These are phyloP conservation scores for Aphelenchoides avenae DNA, from an alignment of 1,140 invertebrate genomes.

Conservation along the genomic window DNA sequence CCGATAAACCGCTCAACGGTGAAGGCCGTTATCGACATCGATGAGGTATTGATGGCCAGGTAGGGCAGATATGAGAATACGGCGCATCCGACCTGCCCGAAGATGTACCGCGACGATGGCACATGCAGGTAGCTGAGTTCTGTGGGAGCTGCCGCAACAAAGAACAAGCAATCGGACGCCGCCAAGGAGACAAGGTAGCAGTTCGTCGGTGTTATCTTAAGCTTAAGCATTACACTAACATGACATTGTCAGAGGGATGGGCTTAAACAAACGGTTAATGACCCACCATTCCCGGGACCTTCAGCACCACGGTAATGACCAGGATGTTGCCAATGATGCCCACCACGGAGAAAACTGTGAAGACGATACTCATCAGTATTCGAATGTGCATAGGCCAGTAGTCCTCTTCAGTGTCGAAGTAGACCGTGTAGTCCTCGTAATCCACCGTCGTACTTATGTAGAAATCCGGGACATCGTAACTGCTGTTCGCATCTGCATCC, in stretches of 20 bases:
- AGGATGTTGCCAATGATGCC: constrained; percentile 65
- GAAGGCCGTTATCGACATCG: constrained; percentile 69
- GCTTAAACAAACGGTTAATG: constrained; percentile 1
- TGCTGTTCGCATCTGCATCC: no score
- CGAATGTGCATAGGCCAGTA: constrained; percentile 32
- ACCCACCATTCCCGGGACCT: constrained; percentile 55
- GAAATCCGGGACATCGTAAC: no score
- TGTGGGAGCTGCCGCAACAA: constrained; percentile 66
- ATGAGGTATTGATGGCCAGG: constrained; percentile 66
- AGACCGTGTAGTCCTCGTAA: no score
- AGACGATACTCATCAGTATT: constrained; percentile 65
- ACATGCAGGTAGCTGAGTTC: constrained; percentile 67
- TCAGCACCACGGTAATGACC: constrained; percentile 60
- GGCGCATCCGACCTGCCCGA: constrained; percentile 66
- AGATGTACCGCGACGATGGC: constrained; percentile 65
- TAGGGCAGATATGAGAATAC: constrained; percentile 69
- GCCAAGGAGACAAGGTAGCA: constrained; percentile 68
- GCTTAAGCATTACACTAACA: not conserved
- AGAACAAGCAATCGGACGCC: constrained; percentile 66
- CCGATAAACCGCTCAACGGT: constrained; percentile 68
- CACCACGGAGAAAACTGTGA: constrained; percentile 65
- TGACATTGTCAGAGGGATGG: not conserved
- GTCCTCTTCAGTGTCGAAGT: no score
- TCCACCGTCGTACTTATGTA: no score
- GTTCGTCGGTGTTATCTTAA: constrained; percentile 67